A percentile compares a stretch with the other conserved stretches of the same genome.
Evolutionary conservation across 2,113 vertebrate genomes (phyloP).

Genomic region (Pan troglodytes): NHGRI_mPanTro3-v2.1_pri NC_072410.2:94261001-94261500

Average conservation of each 20-base stretch:
- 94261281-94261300: not conserved
- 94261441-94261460: not conserved
- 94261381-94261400: not conserved
- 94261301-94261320: not conserved
- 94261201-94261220: not conserved
- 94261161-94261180: not conserved
- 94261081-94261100: not conserved
- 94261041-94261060: accelerated
- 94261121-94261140: not conserved
- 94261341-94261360: not conserved
- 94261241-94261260: not conserved
- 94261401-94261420: not conserved
- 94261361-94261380: not conserved
- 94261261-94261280: not conserved
- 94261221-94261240: not conserved
- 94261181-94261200: not conserved
- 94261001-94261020: not conserved
- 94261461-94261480: not conserved
- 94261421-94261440: not conserved
- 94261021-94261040: not conserved
- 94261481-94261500: not conserved
- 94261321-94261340: not conserved
- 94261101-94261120: not conserved
- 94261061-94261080: not conserved
- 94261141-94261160: not conserved